Evolutionary conservation across 2,113 vertebrate species (phyloP), one percentile per base, ranked within the genome.

Genomic region (Spea multiplicata): DNA sequence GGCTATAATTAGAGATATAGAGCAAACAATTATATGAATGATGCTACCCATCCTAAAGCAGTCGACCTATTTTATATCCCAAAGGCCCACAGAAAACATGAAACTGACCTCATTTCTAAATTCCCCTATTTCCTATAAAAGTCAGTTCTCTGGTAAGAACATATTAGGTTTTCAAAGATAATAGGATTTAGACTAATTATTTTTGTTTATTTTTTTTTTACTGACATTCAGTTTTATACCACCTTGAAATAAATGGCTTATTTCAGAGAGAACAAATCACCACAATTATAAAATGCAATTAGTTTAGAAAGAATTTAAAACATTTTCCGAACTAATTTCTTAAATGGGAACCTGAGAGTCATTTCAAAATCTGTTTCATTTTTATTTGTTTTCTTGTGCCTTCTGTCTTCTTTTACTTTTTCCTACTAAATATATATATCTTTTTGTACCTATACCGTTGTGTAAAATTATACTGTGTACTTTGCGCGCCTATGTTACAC

Each of bases 371-470:
- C 44, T 13, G 7, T 80, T 6, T 52, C 12, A 62, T 44, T 16
- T 80, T 73, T 80, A 17, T 68, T 67, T 73, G 46, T 80, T 74
- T 55, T 53, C 10, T 16, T 55, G 53, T 72, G 44, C 59, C 44
- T 59, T 80, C 55, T 80, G 55, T 48, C 68, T 79, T 80, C 57
- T 49, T 59, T 74, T 74, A 68, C 71, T 62, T 45, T 17, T 50
- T 13, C 30, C 45, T 10, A 16, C 14, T 67, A 61, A 72, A 68
- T 74, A 30, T 44, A 62, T 59, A 13, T 59, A 1, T 8, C 2
- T 59, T 8, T 48, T 48, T 16, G 59, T 10, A 66, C 78, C 61
- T 44, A 47, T 47, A 48, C 67, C 78, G 50, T 66, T 48, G n/a
- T 5, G 16, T 9, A 6, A 16, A 16, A 74, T 57, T 59, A 67